These are phyloP conservation scores for Toxotes chatareus DNA, from an alignment of 2,113 vertebrate species.

Conservation along the genomic window DNA sequence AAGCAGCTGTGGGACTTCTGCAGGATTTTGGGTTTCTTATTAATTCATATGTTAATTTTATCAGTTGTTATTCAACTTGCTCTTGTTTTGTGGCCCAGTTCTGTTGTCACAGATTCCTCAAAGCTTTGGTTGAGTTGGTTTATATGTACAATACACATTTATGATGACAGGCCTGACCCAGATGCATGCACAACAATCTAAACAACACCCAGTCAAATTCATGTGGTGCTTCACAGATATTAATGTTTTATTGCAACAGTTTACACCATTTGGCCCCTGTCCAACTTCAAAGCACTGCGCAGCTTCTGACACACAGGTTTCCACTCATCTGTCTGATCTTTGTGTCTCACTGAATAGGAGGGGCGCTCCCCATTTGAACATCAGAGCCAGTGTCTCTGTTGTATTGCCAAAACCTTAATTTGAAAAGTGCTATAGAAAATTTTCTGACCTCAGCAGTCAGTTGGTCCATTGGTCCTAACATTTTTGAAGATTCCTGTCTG, in stretches of 20 bases:
- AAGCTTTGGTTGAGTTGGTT: constrained; percentile 69
- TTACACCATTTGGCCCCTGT: constrained; percentile 31
- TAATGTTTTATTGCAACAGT: constrained; percentile 72
- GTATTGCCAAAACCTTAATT: constrained; percentile 49
- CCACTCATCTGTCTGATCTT: constrained; percentile 17
- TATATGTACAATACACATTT: constrained; percentile 48
- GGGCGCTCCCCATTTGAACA: constrained; percentile 4
- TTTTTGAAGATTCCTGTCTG: neutral
- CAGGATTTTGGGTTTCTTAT: neutral
- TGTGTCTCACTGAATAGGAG: constrained; percentile 15
- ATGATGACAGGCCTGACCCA: constrained; percentile 34
- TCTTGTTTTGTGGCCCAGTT: constrained; percentile 7
- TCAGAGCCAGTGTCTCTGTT: constrained; percentile 8
- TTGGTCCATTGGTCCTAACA: constrained; percentile 6
- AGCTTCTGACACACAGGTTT: constrained; percentile 1
- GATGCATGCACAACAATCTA: constrained; percentile 60
- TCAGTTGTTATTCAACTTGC: neutral
- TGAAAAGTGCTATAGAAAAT: constrained; percentile 35
- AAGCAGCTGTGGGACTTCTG: neutral
- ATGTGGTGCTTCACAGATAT: constrained; percentile 45
- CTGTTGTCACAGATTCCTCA: constrained; percentile 22
- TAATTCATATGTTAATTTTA: neutral
- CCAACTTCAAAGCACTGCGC: neutral
- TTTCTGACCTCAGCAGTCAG: constrained; percentile 13
- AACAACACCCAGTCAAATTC: constrained; percentile 28